Percentiles rank a stretch among this genome's conserved stretches.
Evolutionary conservation across 2,113 vertebrate species (phyloP).

Genomic region (Chlamydotis undulata): DNA sequence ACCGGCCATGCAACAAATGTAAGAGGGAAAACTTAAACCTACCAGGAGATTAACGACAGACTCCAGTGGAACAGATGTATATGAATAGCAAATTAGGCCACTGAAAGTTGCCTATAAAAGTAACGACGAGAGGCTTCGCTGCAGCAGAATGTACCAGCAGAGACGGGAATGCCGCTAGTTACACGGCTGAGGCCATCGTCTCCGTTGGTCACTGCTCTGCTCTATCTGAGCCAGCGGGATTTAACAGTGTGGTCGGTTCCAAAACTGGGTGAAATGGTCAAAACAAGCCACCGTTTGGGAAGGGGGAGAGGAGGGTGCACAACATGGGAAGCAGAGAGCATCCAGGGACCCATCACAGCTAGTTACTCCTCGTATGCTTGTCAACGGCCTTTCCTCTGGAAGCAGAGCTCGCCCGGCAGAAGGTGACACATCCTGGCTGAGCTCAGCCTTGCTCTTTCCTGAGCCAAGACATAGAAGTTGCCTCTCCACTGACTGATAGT

Average conservation of each 20-base stretch:
- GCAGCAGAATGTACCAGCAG: not conserved
- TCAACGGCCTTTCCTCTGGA: fast-evolving
- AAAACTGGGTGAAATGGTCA: fast-evolving
- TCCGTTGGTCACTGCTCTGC: not conserved
- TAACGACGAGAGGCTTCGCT: not conserved
- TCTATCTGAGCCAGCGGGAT: fast-evolving
- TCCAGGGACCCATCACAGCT: not conserved
- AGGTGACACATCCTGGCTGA: not conserved
- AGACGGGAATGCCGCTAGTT: not conserved
- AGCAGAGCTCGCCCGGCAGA: not conserved
- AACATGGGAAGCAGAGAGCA: not conserved
- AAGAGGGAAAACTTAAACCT: not conserved
- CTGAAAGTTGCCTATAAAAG: not conserved
- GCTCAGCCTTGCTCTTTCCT: not conserved
- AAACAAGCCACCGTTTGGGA: not conserved
- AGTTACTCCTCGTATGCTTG: not conserved
- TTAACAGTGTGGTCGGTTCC: not conserved
- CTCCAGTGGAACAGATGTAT: conserved; percentile 15
- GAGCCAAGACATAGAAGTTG: not conserved
- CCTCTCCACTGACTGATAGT: not conserved
- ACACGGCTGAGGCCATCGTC: fast-evolving
- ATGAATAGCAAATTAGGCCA: conserved; percentile 22
- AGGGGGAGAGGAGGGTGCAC: not conserved
- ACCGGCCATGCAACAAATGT: not conserved
- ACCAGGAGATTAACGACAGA: conserved; percentile 33